A percentile compares a stretch with the other conserved stretches of the same genome.
phyloP scores from a whole-genome alignment of 2,797 vertebrate species.

The Microchirus variegatus region DNA sequence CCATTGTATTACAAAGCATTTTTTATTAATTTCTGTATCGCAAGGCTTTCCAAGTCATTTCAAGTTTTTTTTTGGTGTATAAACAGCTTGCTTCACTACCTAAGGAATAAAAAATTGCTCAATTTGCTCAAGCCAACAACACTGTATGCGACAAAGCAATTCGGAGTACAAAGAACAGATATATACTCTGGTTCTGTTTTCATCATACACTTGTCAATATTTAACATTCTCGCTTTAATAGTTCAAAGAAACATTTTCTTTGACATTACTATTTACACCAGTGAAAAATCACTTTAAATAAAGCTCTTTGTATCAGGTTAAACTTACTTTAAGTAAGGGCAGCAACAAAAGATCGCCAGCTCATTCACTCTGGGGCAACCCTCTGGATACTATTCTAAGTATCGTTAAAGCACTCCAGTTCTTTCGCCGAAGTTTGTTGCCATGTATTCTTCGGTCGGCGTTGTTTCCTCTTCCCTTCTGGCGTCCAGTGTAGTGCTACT shows the following conservation, averaged over 20 bases:
- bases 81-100: constrained; percentile 41
- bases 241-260: constrained; percentile 29
- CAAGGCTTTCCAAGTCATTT: constrained; percentile 35
- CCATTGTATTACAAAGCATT: constrained; percentile 21
- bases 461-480: no score
- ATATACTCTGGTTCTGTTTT: constrained; percentile 15
- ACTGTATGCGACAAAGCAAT: constrained; percentile 20
- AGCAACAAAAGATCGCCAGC: no score
- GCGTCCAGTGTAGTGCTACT: no score
- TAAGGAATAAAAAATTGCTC: constrained; percentile 9
- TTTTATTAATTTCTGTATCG: constrained; percentile 1
- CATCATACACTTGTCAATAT: constrained; percentile 3
- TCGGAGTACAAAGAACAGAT: constrained; percentile 55
- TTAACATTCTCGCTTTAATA: constrained; percentile 15
- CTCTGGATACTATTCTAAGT: no score
- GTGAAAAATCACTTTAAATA: constrained; percentile 58
- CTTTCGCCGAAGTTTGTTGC: no score
- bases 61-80: constrained; percentile 67
- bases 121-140: constrained; percentile 11
- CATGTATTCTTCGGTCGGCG: no score
- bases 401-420: no score
- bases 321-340: no score
- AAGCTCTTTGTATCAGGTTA: constrained; percentile 29
- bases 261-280: constrained; percentile 61
- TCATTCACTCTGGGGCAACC: no score